A percentile compares a stretch with the other conserved stretches of the same genome.
These are phyloP conservation scores for Ciona savignyi DNA, from an alignment of 23 tunicate genomes.

Conservation along the genomic window DNA sequence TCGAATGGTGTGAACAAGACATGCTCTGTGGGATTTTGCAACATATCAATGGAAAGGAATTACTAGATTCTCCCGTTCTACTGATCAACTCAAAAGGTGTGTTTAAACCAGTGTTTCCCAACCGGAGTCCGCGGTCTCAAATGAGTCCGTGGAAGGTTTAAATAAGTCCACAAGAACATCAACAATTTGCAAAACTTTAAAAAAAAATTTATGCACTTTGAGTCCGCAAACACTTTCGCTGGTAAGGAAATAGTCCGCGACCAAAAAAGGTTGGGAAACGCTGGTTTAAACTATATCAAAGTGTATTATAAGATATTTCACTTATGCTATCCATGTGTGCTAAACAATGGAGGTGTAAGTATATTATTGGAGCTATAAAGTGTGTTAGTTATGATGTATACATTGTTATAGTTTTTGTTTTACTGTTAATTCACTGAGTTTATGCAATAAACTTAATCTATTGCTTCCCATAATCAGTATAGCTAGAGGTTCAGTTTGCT, in stretches of 20 bases:
- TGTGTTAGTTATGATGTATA: too few species aligned
- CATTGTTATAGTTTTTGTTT: too few species aligned
- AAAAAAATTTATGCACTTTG: too few species aligned
- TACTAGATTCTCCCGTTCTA: constrained; percentile 41
- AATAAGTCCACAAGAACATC: too few species aligned
- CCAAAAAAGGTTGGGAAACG: too few species aligned
- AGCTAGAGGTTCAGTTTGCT: too few species aligned
- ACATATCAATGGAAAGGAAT: constrained; percentile 46
- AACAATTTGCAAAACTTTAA: neutral
- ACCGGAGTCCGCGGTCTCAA: too few species aligned
- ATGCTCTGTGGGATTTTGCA: constrained; percentile 59
- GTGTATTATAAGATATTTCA: neutral
- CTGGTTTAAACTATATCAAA: neutral
- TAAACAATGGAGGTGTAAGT: neutral
- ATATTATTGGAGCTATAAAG: neutral
- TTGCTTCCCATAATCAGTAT: too few species aligned
- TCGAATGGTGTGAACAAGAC: constrained; percentile 27
- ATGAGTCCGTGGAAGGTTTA: too few species aligned
- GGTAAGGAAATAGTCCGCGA: too few species aligned
- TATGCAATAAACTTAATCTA: too few species aligned
- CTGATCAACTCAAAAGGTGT: constrained; percentile 48
- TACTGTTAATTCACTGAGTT: too few species aligned
- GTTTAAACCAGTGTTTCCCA: neutral
- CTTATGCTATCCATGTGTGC: neutral
- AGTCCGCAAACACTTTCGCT: neutral